Percentiles rank a stretch among this genome's conserved stretches.
Conservation (phyloP, 1,140 invertebrate genomes). For the Propsilocerus akamusi region DNA sequence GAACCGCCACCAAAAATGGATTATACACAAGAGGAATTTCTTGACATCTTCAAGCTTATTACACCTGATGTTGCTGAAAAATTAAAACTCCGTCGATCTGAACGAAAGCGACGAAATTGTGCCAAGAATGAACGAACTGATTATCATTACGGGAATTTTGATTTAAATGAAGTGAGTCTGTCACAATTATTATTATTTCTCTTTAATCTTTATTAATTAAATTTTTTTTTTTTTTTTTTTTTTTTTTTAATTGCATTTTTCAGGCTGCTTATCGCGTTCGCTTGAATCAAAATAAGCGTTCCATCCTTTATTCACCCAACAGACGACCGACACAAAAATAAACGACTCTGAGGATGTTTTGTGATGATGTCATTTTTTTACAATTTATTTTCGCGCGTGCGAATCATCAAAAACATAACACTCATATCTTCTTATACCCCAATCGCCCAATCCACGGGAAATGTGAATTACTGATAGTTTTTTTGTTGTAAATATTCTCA, state of each 20-base stretch:
- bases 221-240: not conserved
- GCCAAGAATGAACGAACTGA: constrained; percentile 19
- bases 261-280: not conserved
- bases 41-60: constrained; percentile 16
- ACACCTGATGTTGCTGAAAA: constrained; percentile 16
- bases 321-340: no score
- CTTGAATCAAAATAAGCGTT: no score
- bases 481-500: no score
- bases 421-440: no score
- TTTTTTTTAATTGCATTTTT: not conserved
- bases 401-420: no score
- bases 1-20: constrained; percentile 7
- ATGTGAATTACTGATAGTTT: no score
- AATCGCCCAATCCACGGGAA: no score
- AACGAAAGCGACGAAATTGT: constrained; percentile 19
- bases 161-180: constrained; percentile 9
- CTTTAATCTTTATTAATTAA: not conserved
- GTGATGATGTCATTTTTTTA: no score
- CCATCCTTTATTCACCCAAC: no score
- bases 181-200: not conserved
- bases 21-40: constrained; percentile 18
- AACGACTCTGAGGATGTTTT: no score
- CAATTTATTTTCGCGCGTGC: no score
- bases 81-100: constrained; percentile 18
- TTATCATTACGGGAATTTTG: constrained; percentile 22